Evolutionary conservation across 2,113 vertebrate genomes (phyloP), one percentile per base, ranked within the genome.

Genomic region (Gobiocypris rarus): DNA sequence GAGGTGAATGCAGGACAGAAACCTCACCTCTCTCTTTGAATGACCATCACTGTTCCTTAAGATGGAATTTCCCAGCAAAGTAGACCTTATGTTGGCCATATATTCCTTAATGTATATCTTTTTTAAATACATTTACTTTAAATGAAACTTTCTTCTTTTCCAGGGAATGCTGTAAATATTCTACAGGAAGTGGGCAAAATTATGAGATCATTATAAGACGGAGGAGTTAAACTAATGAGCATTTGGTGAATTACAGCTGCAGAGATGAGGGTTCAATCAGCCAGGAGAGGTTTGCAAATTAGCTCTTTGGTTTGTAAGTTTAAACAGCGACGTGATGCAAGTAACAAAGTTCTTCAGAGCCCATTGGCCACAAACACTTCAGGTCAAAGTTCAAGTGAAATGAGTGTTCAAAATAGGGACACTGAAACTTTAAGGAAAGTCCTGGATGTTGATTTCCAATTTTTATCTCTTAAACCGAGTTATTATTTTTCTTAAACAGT

Each of bases 1-100:
- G 50, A 34, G 74, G 74, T 76, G 28, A 76, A 56, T n/a, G 10
- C 28, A 76, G 74, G 74, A 56, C 74, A 56, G 9, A 76, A n/a
- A 76, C 8, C 65, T 69, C 65, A 41, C 34, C 9, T 17, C 50
- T 15, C 22, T 26, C 41, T 73, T 45, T 73, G 5, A 73, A 14
- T 34, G 26, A 34, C 28, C 10, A 76, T 76, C 28, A 22, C 28
- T 56, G 74, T 22, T 76, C 50, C 5, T 45, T 45, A 71, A 71
- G 10, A 34, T 7, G 5, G 26, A 22, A n/a, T 38, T 76, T 56
- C 74, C 1, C 28, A 75, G 74, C 48, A 45, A 24, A 24, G n/a
- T 14, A 14, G 17, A 75, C 5, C 2, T 0, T 34, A 38, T 56
- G 73, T 19, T 19, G 28, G 74, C 28, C 9, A 22, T 22, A 13